A percentile compares a stretch with the other conserved stretches of the same genome.
phyloP scores from a whole-genome alignment of 2,797 vertebrate genomes.

The Esox masquinongy region DNA sequence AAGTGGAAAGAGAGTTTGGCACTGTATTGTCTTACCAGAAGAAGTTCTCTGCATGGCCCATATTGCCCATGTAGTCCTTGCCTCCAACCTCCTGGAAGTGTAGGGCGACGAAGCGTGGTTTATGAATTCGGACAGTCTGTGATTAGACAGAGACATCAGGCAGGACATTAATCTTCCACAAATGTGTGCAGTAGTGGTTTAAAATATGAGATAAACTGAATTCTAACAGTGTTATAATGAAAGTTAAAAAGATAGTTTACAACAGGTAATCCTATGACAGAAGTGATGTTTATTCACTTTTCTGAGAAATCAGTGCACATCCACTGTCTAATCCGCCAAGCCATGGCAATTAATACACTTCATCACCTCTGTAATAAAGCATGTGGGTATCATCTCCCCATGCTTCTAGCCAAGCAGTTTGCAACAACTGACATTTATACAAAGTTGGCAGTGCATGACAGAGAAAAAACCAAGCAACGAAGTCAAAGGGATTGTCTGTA shows the following conservation, averaged over 20 bases:
- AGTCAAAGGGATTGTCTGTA: no score
- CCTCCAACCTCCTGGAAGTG: slow-evolving; percentile 86
- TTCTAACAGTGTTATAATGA: neutral
- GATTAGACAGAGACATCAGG: neutral
- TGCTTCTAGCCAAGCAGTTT: no score
- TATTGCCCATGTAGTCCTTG: slow-evolving; percentile 79
- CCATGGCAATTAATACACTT: no score
- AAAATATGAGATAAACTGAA: neutral
- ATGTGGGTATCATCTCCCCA: no score
- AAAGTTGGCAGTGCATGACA: no score
- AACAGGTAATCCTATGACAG: no score
- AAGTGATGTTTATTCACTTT: no score
- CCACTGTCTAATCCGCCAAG: neutral
- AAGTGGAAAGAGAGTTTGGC: neutral
- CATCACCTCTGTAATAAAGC: no score
- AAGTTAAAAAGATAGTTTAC: neutral
- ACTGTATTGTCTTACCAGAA: slow-evolving; percentile 64
- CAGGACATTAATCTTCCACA: neutral
- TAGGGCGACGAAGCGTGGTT: slow-evolving; percentile 77
- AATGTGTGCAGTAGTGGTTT: neutral
- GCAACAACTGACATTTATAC: no score
- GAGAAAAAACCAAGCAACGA: no score
- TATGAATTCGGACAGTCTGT: slow-evolving; percentile 72
- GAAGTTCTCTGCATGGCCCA: slow-evolving; percentile 75
- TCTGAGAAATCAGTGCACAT: no score